phyloP scores from a whole-genome alignment of 1,140 invertebrate genomes.

The Phymorhynchus buccinoides region DNA sequence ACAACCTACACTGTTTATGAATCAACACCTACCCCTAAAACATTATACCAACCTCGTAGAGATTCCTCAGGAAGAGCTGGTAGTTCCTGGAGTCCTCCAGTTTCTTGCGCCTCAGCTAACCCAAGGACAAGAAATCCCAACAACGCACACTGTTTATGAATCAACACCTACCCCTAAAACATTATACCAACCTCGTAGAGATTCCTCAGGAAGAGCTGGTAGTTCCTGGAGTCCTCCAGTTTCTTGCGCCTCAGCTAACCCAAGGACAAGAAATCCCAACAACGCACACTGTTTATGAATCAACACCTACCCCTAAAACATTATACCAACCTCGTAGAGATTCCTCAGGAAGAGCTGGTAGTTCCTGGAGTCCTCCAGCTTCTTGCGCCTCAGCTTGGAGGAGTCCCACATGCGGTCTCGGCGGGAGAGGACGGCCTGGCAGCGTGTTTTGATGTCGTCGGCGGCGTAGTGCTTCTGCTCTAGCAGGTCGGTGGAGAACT shows the following conservation, averaged over 20 bases:
- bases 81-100: slow-evolving; percentile 94
- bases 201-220: slow-evolving; percentile 97
- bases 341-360: slow-evolving; percentile 97
- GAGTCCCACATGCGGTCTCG: slow-evolving; percentile 90
- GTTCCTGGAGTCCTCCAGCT: slow-evolving; percentile 93
- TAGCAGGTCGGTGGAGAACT: slow-evolving; percentile 92
- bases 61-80: slow-evolving; percentile 97
- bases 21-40: too few species aligned
- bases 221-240: slow-evolving; percentile 92
- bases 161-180: too few species aligned
- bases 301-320: too few species aligned
- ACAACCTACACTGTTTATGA: too few species aligned
- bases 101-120: too few species aligned
- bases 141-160: too few species aligned
- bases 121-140: too few species aligned
- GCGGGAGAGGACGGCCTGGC: slow-evolving; percentile 85
- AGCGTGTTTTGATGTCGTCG: slow-evolving; percentile 93
- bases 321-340: slow-evolving; percentile 88
- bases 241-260: slow-evolving; percentile 81
- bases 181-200: slow-evolving; percentile 88
- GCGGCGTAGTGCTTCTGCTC: slow-evolving; percentile 97
- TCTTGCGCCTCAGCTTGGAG: slow-evolving; percentile 81
- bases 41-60: slow-evolving; percentile 86
- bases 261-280: too few species aligned
- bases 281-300: too few species aligned